A percentile compares a stretch with the other conserved stretches of the same genome.
Conservation (phyloP, 2,113 vertebrate species). For the Brachypteracias leptosomus region DNA sequence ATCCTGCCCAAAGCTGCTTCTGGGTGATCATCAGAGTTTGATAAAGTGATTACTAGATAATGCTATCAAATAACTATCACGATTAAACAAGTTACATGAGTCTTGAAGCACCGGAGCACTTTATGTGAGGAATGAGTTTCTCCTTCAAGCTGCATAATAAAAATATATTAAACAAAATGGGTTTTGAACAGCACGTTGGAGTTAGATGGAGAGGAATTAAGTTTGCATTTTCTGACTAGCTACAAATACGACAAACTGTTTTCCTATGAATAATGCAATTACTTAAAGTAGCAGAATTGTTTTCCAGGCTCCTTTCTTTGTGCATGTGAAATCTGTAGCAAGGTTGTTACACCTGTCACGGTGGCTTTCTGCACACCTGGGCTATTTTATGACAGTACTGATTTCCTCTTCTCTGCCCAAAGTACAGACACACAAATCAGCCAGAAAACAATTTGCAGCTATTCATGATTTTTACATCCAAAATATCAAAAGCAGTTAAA, state of each 20-base stretch:
- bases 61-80: constrained; percentile 64
- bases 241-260: constrained; percentile 3
- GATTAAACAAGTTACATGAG: constrained; percentile 66
- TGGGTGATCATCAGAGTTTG: constrained; percentile 65
- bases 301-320: not conserved
- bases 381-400: constrained; percentile 12
- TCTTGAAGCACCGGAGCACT: constrained; percentile 62
- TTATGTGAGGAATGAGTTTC: constrained; percentile 67
- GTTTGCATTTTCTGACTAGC: constrained; percentile 34
- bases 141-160: constrained; percentile 54
- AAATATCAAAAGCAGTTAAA: constrained; percentile 50
- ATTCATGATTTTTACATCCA: constrained; percentile 14
- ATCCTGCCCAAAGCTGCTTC: constrained; percentile 55
- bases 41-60: constrained; percentile 74
- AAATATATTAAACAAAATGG: constrained; percentile 45
- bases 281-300: not conserved
- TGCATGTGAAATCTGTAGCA: not conserved
- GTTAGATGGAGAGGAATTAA: constrained; percentile 12
- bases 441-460: constrained; percentile 29
- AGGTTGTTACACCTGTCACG: not conserved
- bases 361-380: constrained; percentile 6
- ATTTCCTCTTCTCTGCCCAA: not conserved
- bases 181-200: not conserved
- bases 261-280: not conserved
- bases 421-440: constrained; percentile 23